phyloP scores from a whole-genome alignment of 2,113 vertebrate genomes.

The Urocynchramus pylzowi region DNA sequence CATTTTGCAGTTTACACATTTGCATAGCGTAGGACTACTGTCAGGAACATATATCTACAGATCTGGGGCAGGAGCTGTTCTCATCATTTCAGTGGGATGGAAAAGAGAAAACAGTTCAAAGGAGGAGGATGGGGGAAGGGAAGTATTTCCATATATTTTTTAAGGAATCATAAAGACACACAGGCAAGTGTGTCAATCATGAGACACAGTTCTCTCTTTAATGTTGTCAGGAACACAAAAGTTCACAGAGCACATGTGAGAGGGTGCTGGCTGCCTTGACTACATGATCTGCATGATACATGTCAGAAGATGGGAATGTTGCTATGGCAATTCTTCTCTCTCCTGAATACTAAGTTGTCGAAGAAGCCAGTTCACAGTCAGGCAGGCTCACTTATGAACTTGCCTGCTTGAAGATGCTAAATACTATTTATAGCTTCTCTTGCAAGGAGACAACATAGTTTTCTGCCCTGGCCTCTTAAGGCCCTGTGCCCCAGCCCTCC shows the following conservation, averaged over 20 bases:
- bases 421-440: slow-evolving; percentile 20
- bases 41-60: slow-evolving; percentile 43
- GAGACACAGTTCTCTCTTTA: slow-evolving; percentile 22
- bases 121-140: slow-evolving; percentile 29
- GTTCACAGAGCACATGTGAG: slow-evolving; percentile 45
- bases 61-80: slow-evolving; percentile 50
- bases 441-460: background rate
- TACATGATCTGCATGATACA: slow-evolving; percentile 31
- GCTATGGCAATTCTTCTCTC: slow-evolving; percentile 46
- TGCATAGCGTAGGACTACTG: slow-evolving; percentile 57
- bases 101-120: slow-evolving; percentile 56
- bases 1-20: slow-evolving; percentile 58
- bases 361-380: slow-evolving; percentile 36
- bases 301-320: slow-evolving; percentile 22
- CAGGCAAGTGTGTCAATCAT: slow-evolving; percentile 39
- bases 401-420: background rate
- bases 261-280: slow-evolving; percentile 28
- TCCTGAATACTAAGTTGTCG: slow-evolving; percentile 51
- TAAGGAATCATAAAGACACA: slow-evolving; percentile 16
- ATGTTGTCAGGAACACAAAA: slow-evolving; percentile 7
- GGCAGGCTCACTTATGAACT: slow-evolving; percentile 32
- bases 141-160: slow-evolving; percentile 34
- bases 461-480: background rate
- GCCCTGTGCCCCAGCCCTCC: background rate
- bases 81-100: slow-evolving; percentile 43